Evolutionary conservation across 2,888 invertebrate genomes (phyloP).

Genomic region (Priocnemis perturbator): DNA sequence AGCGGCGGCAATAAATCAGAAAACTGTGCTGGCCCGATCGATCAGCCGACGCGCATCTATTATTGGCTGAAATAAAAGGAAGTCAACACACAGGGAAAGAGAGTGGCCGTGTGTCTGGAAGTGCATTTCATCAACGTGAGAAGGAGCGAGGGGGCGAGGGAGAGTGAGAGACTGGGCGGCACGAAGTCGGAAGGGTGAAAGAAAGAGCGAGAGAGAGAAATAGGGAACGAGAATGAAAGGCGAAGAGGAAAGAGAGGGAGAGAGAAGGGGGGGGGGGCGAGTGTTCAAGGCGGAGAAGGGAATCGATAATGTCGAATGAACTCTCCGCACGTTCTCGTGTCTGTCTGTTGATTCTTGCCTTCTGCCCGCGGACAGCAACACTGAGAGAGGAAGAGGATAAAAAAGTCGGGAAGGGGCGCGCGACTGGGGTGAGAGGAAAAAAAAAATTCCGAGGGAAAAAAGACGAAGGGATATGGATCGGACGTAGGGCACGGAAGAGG

Average conservation of each 20-base stretch:
- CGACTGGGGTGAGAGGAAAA: conserved; percentile 4
- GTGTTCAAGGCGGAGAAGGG: conserved; percentile 43
- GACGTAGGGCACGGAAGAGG: conserved; percentile 16
- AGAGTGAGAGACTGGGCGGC: conserved; percentile 17
- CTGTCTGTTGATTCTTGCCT: conserved; percentile 59
- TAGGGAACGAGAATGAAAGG: conserved; percentile 14
- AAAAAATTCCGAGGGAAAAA: background rate
- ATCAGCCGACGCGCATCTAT: conserved; percentile 62
- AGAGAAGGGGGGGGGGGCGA: conserved; percentile 39
- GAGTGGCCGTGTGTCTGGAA: conserved; percentile 58
- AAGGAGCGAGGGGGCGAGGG: conserved; percentile 35
- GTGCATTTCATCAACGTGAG: conserved; percentile 67
- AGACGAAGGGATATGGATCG: background rate
- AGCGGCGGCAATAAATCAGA: conserved; percentile 60
- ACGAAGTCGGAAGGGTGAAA: conserved; percentile 14
- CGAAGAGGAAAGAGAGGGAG: conserved; percentile 24
- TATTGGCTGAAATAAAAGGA: conserved; percentile 67
- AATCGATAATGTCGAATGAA: conserved; percentile 72
- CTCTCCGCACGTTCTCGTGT: conserved; percentile 54
- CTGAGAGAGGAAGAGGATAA: background rate
- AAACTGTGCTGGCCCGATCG: conserved; percentile 63
- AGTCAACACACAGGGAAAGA: conserved; percentile 50
- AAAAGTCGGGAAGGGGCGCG: background rate
- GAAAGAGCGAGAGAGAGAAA: conserved; percentile 31
- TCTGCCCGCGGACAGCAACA: conserved; percentile 27